phyloP scores from a whole-genome alignment of 1,140 invertebrate genomes.

The Chrysoperla carnea region DNA sequence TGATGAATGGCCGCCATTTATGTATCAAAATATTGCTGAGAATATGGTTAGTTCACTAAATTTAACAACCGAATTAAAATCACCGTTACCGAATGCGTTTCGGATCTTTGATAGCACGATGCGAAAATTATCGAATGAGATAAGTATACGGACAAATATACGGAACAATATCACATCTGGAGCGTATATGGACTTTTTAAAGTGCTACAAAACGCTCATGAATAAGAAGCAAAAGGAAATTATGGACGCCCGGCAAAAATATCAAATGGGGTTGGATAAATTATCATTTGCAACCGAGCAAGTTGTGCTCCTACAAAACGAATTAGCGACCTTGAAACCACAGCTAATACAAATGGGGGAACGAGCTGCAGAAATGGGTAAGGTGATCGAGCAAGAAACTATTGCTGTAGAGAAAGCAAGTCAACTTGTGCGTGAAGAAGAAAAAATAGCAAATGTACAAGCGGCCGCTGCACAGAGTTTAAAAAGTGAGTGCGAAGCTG shows the following conservation, averaged over 20 bases:
- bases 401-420: conserved; percentile 70
- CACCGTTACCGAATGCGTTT: conserved; percentile 54
- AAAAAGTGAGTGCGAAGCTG: conserved; percentile 82
- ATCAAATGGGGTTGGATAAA: conserved; percentile 72
- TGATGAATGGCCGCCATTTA: conserved; percentile 83
- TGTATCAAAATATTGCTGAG: conserved; percentile 76
- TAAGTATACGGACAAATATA: conserved; percentile 43
- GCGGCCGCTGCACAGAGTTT: conserved; percentile 65
- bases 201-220: conserved; percentile 60
- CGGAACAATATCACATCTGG: conserved; percentile 81
- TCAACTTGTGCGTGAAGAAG: conserved; percentile 68
- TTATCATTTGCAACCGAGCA: conserved; percentile 63
- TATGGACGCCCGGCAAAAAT: conserved; percentile 47
- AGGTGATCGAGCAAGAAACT: conserved; percentile 74
- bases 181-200: conserved; percentile 75
- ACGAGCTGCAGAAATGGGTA: conserved; percentile 68
- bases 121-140: conserved; percentile 38
- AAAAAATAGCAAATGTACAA: conserved; percentile 77
- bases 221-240: conserved; percentile 62
- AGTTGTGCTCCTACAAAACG: conserved; percentile 59
- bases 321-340: conserved; percentile 66
- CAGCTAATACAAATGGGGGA: conserved; percentile 67
- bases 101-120: conserved; percentile 76
- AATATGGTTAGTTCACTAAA: conserved; percentile 63
- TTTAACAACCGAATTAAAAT: conserved; percentile 46